Conservation (phyloP, 2,888 invertebrate species). For the Rotaria magnacalcarata region DNA sequence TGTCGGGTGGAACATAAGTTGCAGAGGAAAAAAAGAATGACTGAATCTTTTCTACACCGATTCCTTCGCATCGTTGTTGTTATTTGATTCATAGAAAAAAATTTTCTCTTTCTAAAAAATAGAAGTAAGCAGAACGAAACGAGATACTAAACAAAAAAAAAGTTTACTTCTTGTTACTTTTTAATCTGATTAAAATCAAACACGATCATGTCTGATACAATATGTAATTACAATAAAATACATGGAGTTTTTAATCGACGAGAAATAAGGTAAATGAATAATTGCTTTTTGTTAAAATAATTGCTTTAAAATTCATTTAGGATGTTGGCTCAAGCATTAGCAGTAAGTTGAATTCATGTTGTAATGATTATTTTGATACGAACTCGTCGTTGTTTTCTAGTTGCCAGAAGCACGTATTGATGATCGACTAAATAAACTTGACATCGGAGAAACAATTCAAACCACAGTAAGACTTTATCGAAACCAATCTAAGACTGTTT, state of each 20-base stretch:
- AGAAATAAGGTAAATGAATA: background rate
- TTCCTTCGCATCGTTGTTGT: background rate
- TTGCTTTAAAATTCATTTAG: background rate
- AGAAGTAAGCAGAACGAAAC: background rate
- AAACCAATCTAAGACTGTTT: background rate
- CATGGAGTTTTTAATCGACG: background rate
- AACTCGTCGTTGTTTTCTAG: background rate
- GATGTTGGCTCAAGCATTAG: slow-evolving; percentile 8
- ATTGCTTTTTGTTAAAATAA: background rate
- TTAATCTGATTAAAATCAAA: background rate
- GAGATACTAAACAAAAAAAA: background rate
- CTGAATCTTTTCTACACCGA: background rate
- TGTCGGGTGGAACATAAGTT: background rate
- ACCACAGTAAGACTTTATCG: background rate
- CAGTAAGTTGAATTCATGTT: background rate
- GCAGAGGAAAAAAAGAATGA: background rate
- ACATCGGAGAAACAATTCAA: background rate
- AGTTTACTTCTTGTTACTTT: background rate
- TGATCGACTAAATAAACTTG: background rate
- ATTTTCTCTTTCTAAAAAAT: background rate
- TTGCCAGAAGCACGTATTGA: background rate
- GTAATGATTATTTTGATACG: background rate
- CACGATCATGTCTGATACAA: background rate
- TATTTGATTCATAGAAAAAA: background rate
- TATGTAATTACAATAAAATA: background rate